Conservation (phyloP, 2,113 vertebrate species). For the Sapajus apella region DNA sequence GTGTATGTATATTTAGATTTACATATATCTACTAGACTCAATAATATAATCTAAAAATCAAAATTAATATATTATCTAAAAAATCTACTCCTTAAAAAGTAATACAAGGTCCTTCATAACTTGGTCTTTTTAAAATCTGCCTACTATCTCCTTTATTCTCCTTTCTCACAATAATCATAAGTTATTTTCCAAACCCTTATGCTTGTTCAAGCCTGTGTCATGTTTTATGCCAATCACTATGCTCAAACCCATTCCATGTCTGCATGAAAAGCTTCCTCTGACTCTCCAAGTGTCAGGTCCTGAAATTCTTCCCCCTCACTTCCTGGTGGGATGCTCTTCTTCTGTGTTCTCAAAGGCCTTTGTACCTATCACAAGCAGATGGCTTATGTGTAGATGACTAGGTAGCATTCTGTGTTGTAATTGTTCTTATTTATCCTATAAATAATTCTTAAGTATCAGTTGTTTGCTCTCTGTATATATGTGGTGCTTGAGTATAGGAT, state of each 20-base stretch:
- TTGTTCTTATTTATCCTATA: neutral
- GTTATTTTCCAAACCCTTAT: neutral
- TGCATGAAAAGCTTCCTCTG: neutral
- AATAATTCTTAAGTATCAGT: neutral
- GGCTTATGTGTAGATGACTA: neutral
- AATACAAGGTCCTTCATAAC: neutral
- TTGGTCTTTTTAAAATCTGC: neutral
- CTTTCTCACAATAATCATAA: neutral
- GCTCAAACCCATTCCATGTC: neutral
- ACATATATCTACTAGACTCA: neutral
- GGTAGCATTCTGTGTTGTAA: neutral
- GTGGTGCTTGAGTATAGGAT: neutral
- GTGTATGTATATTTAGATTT: too few relatives aligned
- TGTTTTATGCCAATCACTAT: too few relatives aligned
- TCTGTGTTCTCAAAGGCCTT: neutral
- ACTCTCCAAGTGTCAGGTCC: neutral
- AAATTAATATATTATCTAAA: neutral
- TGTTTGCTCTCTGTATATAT: neutral
- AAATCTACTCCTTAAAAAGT: neutral
- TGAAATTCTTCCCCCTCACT: neutral
- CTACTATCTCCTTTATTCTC: neutral
- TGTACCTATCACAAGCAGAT: rapidly evolving
- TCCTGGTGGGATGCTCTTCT: too few relatives aligned
- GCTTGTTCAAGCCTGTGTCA: neutral
- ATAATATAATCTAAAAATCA: neutral